Percentiles rank a stretch among this genome's conserved stretches.
phyloP scores from a whole-genome alignment of 1,140 invertebrate genomes.

The Eciton burchellii region DNA sequence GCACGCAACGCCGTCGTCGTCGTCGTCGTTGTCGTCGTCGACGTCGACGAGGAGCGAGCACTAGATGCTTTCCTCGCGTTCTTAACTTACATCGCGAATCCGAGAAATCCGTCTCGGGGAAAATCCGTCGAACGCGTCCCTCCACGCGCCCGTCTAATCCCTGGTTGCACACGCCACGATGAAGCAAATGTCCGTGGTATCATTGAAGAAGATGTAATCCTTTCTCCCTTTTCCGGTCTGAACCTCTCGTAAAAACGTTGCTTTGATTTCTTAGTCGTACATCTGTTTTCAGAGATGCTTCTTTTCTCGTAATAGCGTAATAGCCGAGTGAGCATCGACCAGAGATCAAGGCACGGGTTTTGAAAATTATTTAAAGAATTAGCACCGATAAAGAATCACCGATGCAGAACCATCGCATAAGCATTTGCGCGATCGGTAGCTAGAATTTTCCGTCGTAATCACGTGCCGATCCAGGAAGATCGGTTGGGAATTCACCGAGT shows the following conservation, averaged over 20 bases:
- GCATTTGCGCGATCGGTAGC: too few relatives aligned
- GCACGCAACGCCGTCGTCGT: conserved; percentile 21
- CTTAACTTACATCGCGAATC: conserved; percentile 2
- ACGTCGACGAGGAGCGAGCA: too few relatives aligned
- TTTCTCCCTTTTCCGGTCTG: not conserved
- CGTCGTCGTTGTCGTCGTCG: conserved; percentile 4
- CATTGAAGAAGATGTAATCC: not conserved
- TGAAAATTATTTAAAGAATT: too few relatives aligned
- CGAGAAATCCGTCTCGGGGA: conserved; percentile 39
- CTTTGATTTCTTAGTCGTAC: not conserved
- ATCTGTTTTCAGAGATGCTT: not conserved
- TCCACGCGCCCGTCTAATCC: conserved; percentile 3
- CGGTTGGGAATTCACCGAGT: too few relatives aligned
- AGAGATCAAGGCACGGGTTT: not conserved
- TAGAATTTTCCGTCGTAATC: too few relatives aligned
- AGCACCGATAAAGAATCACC: too few relatives aligned
- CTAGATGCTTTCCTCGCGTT: conserved; percentile 31
- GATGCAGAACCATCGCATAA: too few relatives aligned
- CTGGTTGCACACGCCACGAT: not conserved
- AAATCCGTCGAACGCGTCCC: not conserved
- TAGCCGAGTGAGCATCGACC: too few relatives aligned
- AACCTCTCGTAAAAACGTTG: not conserved
- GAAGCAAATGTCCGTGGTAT: not conserved
- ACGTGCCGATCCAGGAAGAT: too few relatives aligned
- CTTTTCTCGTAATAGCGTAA: too few relatives aligned